Percentiles rank a stretch among this genome's conserved stretches.
These are phyloP conservation scores for Trigoniulus corallinus DNA, from an alignment of 1,140 invertebrate genomes.

Conservation along the genomic window DNA sequence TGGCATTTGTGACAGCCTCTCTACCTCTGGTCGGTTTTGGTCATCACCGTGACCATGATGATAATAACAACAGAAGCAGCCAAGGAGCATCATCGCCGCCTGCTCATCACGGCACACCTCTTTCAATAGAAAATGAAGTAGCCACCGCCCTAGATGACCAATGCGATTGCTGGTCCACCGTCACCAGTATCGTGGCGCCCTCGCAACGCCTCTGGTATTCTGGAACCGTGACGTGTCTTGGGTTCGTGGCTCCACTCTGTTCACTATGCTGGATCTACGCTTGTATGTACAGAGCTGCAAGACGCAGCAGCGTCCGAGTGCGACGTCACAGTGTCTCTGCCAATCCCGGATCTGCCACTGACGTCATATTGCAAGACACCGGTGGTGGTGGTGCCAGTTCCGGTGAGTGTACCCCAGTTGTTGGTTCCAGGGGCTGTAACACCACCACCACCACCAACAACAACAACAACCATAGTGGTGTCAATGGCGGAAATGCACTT, in stretches of 20 bases:
- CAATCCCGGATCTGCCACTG: conserved; percentile 11
- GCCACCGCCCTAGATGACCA: not conserved
- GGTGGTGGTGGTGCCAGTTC: not conserved
- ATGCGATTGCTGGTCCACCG: not conserved
- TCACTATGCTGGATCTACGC: conserved; percentile 50
- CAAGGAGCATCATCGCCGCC: too few species aligned
- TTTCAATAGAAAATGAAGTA: not conserved
- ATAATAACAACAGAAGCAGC: too few species aligned
- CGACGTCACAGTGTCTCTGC: conserved; percentile 39
- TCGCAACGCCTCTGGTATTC: conserved; percentile 3
- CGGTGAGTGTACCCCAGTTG: not conserved
- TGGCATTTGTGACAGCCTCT: conserved; percentile 8
- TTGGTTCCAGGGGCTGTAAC: not conserved
- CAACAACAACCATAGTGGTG: not conserved
- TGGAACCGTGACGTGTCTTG: conserved; percentile 17
- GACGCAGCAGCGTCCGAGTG: conserved; percentile 47
- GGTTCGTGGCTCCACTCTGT: conserved; percentile 46
- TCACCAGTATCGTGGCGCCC: not conserved
- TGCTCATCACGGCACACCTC: too few species aligned
- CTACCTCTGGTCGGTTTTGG: conserved; percentile 6
- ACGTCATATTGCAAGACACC: conserved; percentile 15
- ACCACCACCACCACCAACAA: conserved; percentile 3
- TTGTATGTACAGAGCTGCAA: conserved; percentile 50
- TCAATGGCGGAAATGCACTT: conserved; percentile 3
- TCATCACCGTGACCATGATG: too few species aligned